Percentiles rank a stretch among this genome's conserved stretches.
phyloP scores from a whole-genome alignment of 2,888 invertebrate genomes.

The Caenorhabditis uteleia region DNA sequence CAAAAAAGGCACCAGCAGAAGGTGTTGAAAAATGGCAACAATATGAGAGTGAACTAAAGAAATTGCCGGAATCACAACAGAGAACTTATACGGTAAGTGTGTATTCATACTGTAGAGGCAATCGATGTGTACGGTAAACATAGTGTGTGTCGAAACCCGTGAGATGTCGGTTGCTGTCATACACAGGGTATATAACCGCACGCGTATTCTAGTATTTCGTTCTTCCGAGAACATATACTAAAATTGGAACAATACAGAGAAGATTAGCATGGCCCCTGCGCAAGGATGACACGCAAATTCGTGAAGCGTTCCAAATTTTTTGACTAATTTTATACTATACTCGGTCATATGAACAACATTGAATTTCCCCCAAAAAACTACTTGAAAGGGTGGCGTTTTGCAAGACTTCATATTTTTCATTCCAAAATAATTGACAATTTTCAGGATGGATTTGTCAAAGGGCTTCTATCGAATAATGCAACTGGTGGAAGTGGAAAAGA shows the following conservation, averaged over 20 bases:
- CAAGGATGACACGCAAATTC: slow-evolving; percentile 11
- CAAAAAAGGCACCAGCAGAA: slow-evolving; percentile 19
- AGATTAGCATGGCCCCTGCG: slow-evolving; percentile 11
- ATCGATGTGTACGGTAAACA: too few relatives aligned
- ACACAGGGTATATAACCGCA: too few relatives aligned
- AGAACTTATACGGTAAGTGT: slow-evolving; percentile 52
- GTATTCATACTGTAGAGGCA: too few relatives aligned
- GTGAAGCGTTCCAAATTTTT: slow-evolving; percentile 11
- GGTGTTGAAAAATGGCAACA: slow-evolving; percentile 45
- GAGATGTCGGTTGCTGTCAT: too few relatives aligned
- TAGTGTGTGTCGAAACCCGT: too few relatives aligned
- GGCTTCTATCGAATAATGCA: slow-evolving; percentile 46
- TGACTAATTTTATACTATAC: too few relatives aligned
- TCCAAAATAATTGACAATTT: slow-evolving; percentile 2
- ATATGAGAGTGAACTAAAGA: slow-evolving; percentile 58
- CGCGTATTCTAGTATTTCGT: too few relatives aligned
- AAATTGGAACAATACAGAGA: slow-evolving; percentile 11
- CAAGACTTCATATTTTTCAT: not conserved
- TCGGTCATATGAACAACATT: too few relatives aligned
- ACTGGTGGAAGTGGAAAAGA: too few relatives aligned
- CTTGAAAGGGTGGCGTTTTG: too few relatives aligned
- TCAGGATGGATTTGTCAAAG: slow-evolving; percentile 61
- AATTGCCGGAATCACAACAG: slow-evolving; percentile 57
- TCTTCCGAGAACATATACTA: slow-evolving; percentile 11
- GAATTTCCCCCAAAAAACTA: too few relatives aligned